These are phyloP conservation scores for Crossaster papposus DNA, from an alignment of 53 echinoderm and acorn worm species.

Conservation along the genomic window DNA sequence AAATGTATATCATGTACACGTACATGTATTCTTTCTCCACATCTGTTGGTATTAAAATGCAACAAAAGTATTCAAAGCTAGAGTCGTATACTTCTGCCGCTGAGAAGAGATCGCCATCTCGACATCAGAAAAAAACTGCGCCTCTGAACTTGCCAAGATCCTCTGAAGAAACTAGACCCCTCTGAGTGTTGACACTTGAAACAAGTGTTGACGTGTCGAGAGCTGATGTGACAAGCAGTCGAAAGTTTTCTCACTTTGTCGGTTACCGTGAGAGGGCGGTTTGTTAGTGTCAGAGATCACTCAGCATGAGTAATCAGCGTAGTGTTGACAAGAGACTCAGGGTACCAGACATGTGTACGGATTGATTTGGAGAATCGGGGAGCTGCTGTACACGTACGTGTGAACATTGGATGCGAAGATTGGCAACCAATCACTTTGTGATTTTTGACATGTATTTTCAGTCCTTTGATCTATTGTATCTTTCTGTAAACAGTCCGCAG, in stretches of 20 bases:
- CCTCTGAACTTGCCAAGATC: background rate
- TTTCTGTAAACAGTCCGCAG: too few relatives aligned
- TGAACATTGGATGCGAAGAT: too few relatives aligned
- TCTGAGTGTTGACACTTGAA: conserved; percentile 11
- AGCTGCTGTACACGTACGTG: too few relatives aligned
- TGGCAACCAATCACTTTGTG: too few relatives aligned
- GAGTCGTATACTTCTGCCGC: background rate
- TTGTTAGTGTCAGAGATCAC: conserved; percentile 39
- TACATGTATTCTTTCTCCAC: too few relatives aligned
- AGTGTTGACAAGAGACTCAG: background rate
- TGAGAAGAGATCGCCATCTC: background rate
- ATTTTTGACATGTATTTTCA: too few relatives aligned
- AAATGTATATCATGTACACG: too few relatives aligned
- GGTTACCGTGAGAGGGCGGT: conserved; percentile 34
- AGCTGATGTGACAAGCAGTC: conserved; percentile 40
- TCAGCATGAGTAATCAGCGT: background rate
- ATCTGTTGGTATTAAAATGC: background rate
- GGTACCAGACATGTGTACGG: too few relatives aligned
- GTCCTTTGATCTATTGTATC: too few relatives aligned
- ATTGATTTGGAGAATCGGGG: too few relatives aligned
- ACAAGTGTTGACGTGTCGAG: conserved; percentile 48
- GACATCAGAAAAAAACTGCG: background rate
- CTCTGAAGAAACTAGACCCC: background rate
- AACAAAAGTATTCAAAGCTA: background rate
- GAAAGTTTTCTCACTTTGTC: background rate